These are phyloP conservation scores for Lagodon rhomboides DNA, from an alignment of 2,797 vertebrate species.

Conservation along the genomic window DNA sequence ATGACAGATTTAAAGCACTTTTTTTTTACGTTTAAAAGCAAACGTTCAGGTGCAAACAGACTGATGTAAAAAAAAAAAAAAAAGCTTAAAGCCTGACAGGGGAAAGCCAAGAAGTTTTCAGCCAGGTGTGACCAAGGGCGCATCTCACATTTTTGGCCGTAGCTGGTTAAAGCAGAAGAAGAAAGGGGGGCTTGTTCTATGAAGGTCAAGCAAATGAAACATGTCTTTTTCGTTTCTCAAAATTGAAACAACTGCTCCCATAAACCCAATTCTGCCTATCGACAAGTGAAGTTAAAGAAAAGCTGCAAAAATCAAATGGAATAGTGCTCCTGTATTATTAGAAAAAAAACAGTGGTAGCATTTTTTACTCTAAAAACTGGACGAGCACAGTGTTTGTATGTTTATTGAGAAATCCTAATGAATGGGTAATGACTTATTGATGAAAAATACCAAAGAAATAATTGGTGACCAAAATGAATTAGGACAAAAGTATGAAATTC, in stretches of 20 bases:
- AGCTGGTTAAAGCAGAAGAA: slow-evolving; percentile 7
- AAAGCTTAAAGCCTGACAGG: neutral
- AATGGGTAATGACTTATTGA: slow-evolving; percentile 50
- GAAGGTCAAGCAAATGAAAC: slow-evolving; percentile 19
- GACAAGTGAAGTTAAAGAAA: neutral
- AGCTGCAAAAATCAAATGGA: neutral
- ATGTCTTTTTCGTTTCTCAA: slow-evolving; percentile 3
- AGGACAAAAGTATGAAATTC: slow-evolving; percentile 81
- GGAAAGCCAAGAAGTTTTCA: slow-evolving; percentile 8
- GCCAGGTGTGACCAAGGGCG: slow-evolving; percentile 10
- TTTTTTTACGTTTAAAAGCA: slow-evolving; percentile 7
- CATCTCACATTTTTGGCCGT: neutral
- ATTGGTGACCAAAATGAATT: slow-evolving; percentile 68
- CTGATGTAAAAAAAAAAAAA: neutral
- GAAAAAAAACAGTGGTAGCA: neutral
- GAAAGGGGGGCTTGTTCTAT: neutral
- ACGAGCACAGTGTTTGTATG: slow-evolving; percentile 33
- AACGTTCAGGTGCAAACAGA: neutral
- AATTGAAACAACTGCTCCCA: neutral
- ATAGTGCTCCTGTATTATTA: neutral
- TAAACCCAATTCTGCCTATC: neutral
- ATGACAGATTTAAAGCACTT: slow-evolving; percentile 52
- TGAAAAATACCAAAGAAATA: slow-evolving; percentile 60
- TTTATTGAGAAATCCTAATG: slow-evolving; percentile 54
- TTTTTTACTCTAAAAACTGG: slow-evolving; percentile 16